Conservation (phyloP, 2,113 vertebrate genomes). For the Garra rufa region DNA sequence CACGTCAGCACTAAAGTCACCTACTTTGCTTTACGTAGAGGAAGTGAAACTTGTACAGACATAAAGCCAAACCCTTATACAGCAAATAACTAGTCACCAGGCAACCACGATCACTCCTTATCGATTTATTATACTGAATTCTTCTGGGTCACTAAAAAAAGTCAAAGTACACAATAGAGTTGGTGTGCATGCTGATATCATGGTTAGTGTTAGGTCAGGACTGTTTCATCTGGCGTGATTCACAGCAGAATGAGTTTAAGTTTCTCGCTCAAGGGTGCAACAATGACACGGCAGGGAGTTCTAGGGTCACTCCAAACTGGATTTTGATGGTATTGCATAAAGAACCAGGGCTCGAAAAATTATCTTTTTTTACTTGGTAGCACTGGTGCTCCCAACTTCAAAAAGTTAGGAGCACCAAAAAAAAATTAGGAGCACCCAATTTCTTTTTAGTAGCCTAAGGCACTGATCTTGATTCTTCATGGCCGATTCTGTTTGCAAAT, state of each 20-base stretch:
- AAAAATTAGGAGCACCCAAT: no score
- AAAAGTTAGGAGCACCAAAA: no score
- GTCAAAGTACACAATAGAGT: not conserved
- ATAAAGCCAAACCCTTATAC: not conserved
- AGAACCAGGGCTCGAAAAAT: no score
- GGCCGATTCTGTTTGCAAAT: no score
- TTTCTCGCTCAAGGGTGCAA: not conserved
- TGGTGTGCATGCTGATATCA: not conserved
- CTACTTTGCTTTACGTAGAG: not conserved
- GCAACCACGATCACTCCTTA: not conserved
- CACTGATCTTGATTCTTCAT: no score
- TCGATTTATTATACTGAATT: not conserved
- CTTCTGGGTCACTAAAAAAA: constrained; percentile 16
- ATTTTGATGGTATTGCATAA: no score
- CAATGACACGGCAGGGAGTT: not conserved
- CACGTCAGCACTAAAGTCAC: not conserved
- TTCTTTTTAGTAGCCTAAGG: no score
- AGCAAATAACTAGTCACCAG: not conserved
- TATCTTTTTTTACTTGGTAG: no score
- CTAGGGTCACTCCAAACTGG: not conserved
- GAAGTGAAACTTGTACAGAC: constrained; percentile 4
- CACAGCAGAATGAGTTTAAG: not conserved
- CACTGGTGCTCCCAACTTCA: no score
- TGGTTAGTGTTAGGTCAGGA: not conserved
- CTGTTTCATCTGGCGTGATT: not conserved